Evolutionary conservation across 2,888 invertebrate genomes (phyloP).

Genomic region (Cyaniris semiargus): DNA sequence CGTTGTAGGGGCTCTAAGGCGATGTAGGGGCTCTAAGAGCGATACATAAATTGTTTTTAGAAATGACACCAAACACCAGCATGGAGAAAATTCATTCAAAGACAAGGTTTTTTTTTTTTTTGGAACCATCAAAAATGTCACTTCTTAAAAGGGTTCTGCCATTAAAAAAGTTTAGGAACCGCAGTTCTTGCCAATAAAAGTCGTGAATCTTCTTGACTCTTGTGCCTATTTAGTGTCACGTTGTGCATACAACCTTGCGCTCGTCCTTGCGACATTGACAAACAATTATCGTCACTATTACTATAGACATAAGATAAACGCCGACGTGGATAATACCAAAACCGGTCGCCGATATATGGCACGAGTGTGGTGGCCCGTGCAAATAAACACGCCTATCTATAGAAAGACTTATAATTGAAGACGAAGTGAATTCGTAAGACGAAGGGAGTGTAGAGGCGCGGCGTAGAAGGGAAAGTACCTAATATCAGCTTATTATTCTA

Average conservation of each 20-base stretch:
- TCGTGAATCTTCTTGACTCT: constrained; percentile 11
- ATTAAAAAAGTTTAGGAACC: too few relatives aligned
- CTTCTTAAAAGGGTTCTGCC: too few relatives aligned
- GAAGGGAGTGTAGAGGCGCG: neutral
- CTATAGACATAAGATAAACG: constrained; percentile 2
- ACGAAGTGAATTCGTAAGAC: too few relatives aligned
- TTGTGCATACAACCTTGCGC: constrained; percentile 35
- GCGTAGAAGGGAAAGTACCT: neutral
- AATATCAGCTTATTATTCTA: neutral
- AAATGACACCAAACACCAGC: too few relatives aligned
- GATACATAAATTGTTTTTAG: too few relatives aligned
- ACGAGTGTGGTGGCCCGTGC: constrained; percentile 36
- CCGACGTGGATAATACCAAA: constrained; percentile 35
- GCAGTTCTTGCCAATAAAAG: too few relatives aligned
- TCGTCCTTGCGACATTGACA: constrained; percentile 39
- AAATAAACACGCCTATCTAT: constrained; percentile 7
- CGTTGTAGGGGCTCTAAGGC: too few relatives aligned
- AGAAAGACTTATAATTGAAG: neutral
- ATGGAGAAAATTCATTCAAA: too few relatives aligned
- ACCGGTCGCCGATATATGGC: constrained; percentile 33
- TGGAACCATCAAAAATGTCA: too few relatives aligned
- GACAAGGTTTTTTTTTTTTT: too few relatives aligned
- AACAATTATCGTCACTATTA: constrained; percentile 35
- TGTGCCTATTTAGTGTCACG: constrained; percentile 3
- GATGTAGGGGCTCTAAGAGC: too few relatives aligned